These are phyloP conservation scores for Pachyseris speciosa DNA, from an alignment of 64 coral and sea anemone species.

Conservation along the genomic window DNA sequence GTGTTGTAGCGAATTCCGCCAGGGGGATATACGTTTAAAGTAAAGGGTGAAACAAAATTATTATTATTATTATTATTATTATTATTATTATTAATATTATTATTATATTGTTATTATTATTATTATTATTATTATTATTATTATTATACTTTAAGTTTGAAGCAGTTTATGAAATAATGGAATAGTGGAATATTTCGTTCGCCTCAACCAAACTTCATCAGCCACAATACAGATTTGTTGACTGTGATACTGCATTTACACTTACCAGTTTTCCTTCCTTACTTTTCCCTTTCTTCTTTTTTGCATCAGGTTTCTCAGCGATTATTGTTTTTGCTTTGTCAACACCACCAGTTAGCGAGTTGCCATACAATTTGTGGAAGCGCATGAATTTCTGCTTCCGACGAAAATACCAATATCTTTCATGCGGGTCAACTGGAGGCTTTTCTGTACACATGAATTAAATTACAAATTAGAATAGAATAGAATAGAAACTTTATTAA, in stretches of 20 bases:
- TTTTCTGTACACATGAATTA: conserved; percentile 6
- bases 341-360: conserved; percentile 34
- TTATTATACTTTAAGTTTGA: too few species aligned
- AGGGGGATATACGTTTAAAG: too few species aligned
- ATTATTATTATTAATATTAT: too few species aligned
- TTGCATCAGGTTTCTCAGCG: background rate
- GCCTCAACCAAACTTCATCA: too few species aligned
- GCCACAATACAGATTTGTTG: too few species aligned
- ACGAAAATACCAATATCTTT: background rate
- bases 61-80: too few species aligned
- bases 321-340: conserved; percentile 37
- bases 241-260: background rate
- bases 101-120: too few species aligned
- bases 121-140: too few species aligned
- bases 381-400: background rate
- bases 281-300: conserved; percentile 15
- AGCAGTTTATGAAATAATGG: too few species aligned
- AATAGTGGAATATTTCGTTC: too few species aligned
- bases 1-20: too few species aligned
- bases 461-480: background rate
- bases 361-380: conserved; percentile 33
- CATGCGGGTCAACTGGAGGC: conserved; percentile 2
- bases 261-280: conserved; percentile 1
- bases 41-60: too few species aligned
- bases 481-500: background rate